Percentiles rank a stretch among this genome's conserved stretches.
Evolutionary conservation across 2,113 vertebrate species (phyloP).

Genomic region (Antechinus flavipes): DNA sequence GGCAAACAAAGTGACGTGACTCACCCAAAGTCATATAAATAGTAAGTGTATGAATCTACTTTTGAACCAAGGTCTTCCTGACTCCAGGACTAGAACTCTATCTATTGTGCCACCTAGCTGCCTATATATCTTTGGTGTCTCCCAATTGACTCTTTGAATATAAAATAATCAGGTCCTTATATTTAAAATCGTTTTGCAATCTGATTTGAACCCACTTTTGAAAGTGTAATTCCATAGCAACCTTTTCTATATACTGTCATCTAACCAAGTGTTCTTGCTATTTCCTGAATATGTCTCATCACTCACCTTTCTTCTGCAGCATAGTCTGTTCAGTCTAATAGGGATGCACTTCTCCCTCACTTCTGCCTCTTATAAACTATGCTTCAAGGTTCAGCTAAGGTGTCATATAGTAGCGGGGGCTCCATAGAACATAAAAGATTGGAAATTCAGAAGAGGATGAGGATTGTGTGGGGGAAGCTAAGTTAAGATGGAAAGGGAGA

Average conservation of each 20-base stretch:
- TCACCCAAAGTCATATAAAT: neutral
- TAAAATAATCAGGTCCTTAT: neutral
- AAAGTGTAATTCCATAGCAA: neutral
- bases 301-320: neutral
- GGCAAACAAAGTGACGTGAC: neutral
- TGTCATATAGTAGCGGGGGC: neutral
- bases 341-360: neutral
- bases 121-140: neutral
- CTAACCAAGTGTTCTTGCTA: neutral
- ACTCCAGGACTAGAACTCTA: neutral
- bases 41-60: neutral
- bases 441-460: neutral
- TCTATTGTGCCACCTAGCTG: neutral
- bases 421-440: neutral
- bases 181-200: neutral
- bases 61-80: neutral
- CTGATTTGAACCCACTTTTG: neutral
- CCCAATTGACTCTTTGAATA: neutral
- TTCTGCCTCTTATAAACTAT: neutral
- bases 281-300: neutral
- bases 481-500: neutral
- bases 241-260: neutral
- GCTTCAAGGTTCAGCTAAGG: neutral
- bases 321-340: neutral
- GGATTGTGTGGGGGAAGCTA: neutral